Percentiles rank a stretch among this genome's conserved stretches.
Evolutionary conservation across 2,888 invertebrate species (phyloP).

Genomic region (Phorcus lineatus): DNA sequence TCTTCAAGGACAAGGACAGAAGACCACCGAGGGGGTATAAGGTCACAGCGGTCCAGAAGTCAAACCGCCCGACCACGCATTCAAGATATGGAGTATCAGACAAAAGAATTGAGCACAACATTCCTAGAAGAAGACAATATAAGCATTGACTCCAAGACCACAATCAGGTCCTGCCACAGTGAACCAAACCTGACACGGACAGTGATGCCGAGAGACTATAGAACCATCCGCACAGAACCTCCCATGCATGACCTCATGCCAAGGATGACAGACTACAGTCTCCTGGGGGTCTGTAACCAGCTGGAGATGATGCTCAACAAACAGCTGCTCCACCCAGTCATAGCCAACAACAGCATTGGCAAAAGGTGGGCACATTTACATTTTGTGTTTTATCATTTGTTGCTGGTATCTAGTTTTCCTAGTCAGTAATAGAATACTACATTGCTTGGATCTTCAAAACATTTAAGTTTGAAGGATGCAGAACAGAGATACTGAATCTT

Average conservation of each 20-base stretch:
- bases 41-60: neutral
- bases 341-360: constrained; percentile 49
- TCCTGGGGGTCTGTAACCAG: constrained; percentile 71
- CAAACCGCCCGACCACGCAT: neutral
- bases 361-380: constrained; percentile 44
- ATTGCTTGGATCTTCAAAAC: no score
- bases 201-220: neutral
- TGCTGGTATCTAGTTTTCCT: no score
- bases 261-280: constrained; percentile 58
- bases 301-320: constrained; percentile 69
- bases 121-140: neutral
- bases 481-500: no score
- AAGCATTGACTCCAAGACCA: neutral
- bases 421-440: no score
- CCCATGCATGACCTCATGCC: neutral
- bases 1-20: neutral
- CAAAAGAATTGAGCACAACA: neutral
- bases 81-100: neutral
- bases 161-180: constrained; percentile 2
- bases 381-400: neutral
- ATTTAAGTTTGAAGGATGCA: no score
- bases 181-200: neutral
- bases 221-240: neutral
- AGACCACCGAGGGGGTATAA: neutral
- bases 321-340: constrained; percentile 62